Base-by-base conservation (phyloP, 2,113 vertebrate species). In the Tichodroma muraria region DNA sequence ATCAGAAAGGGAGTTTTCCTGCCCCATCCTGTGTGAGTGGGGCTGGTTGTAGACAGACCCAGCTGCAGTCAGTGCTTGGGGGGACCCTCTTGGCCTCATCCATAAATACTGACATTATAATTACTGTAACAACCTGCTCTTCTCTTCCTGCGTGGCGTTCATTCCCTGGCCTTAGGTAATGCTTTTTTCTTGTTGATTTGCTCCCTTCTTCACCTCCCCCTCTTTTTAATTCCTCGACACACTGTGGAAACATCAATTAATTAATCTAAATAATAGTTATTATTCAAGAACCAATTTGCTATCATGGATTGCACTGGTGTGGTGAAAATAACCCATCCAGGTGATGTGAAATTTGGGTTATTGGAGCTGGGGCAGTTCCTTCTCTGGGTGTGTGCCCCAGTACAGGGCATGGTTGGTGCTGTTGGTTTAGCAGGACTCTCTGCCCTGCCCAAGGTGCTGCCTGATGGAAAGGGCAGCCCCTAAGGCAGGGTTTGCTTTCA, bases 211-310 rank as follows among this genome's bases (percentile, higher is more conserved):
- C 30, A 19, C 15, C 35, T 49, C n/a, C 23, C 25, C 23, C 8
- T 83, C 64, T 70, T 80, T 72, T 77, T 49, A 80, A 69, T 90
- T 93, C 76, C 68, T 66, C 68, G 77, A 54, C 44, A 22, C 31
- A 4, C 42, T 13, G 38, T 83, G 72, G 76, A 73, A 90, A 65
- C 59, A 72, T 61, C 50, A 89, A 79, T 95, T 93, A 89, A 90
- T 95, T 86, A 82, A 80, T 80, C 31, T 47, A 53, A 93, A 35
- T 71, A 90, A 44, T 20, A 59, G 60, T 42, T 88, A 69, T 73
- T 90, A 78, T 78, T 80, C 52, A 56, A 50, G 56, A 80, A 65
- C 44, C 1, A n/a, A 59, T 72, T 65, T 88, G 44, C n/a, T 64
- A 13, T 30, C 2, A 5, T 35, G 66, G n/a, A 50, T 86, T 66